Percentiles rank a stretch among this genome's conserved stretches.
Conservation (phyloP, 2,888 invertebrate genomes). For the Eilema caniola region DNA sequence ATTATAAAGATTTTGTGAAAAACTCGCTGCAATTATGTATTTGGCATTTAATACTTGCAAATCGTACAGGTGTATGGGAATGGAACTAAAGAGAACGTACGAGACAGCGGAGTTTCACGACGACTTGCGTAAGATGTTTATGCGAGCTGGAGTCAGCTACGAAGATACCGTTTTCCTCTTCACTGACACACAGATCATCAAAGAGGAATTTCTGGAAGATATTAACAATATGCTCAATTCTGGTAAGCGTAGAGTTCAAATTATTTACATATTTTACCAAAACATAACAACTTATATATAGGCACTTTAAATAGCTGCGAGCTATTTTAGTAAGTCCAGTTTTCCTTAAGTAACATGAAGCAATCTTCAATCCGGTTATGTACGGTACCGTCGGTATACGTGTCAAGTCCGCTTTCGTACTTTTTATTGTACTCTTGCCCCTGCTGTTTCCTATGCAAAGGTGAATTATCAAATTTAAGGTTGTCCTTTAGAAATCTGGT, state of each 20-base stretch:
- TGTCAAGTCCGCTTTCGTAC: too few relatives aligned
- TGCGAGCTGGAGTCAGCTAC: slow-evolving; percentile 91
- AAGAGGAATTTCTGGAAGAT: slow-evolving; percentile 96
- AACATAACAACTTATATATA: too few relatives aligned
- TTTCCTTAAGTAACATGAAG: too few relatives aligned
- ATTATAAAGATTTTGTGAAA: background rate
- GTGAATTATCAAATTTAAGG: too few relatives aligned
- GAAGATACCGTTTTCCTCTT: slow-evolving; percentile 94
- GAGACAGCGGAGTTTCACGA: slow-evolving; percentile 94
- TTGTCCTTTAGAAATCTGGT: too few relatives aligned
- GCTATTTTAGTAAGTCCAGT: too few relatives aligned
- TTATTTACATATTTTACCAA: background rate
- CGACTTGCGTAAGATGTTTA: slow-evolving; percentile 93
- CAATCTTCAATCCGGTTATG: too few relatives aligned
- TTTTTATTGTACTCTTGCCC: too few relatives aligned
- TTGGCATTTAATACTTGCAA: background rate
- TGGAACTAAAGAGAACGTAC: slow-evolving; percentile 94
- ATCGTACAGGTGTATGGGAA: slow-evolving; percentile 91
- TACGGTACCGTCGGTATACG: too few relatives aligned
- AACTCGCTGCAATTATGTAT: background rate
- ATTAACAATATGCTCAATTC: slow-evolving; percentile 97
- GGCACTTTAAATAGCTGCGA: too few relatives aligned
- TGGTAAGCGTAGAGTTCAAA: slow-evolving; percentile 80
- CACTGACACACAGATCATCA: slow-evolving; percentile 96
- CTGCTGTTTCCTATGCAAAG: too few relatives aligned